Conservation (phyloP, 2,888 invertebrate species). For the Galeopsomyia nigrocyanea region DNA sequence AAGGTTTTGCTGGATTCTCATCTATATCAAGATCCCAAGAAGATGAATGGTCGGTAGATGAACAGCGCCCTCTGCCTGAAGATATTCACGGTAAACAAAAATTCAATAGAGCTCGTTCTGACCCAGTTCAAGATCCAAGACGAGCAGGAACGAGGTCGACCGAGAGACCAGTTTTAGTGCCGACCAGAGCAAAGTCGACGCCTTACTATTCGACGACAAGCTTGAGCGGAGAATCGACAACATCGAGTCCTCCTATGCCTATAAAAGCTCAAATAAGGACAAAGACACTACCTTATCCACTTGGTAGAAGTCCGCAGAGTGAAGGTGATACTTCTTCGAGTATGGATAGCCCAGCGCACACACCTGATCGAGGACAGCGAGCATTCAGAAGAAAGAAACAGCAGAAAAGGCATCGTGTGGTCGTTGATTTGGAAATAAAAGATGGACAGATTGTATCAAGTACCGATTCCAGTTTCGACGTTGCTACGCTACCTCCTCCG, state of each 20-base stretch:
- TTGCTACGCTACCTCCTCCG: slow-evolving; percentile 83
- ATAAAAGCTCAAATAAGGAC: slow-evolving; percentile 65
- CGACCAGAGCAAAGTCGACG: slow-evolving; percentile 64
- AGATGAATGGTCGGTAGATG: slow-evolving; percentile 63
- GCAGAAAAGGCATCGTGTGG: slow-evolving; percentile 65
- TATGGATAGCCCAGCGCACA: slow-evolving; percentile 67
- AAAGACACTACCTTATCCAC: slow-evolving; percentile 64
- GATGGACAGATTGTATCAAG: slow-evolving; percentile 69
- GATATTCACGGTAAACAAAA: slow-evolving; percentile 43
- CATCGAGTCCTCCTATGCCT: slow-evolving; percentile 67
- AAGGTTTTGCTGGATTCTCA: slow-evolving; percentile 61
- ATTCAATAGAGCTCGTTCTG: slow-evolving; percentile 58
- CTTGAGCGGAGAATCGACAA: slow-evolving; percentile 76
- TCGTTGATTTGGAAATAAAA: slow-evolving; percentile 66
- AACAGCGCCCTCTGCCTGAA: slow-evolving; percentile 50
- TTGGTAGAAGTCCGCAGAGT: slow-evolving; percentile 65
- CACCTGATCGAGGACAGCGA: slow-evolving; percentile 63
- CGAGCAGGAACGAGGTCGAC: slow-evolving; percentile 70
- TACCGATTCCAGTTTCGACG: slow-evolving; percentile 82
- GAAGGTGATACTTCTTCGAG: slow-evolving; percentile 68
- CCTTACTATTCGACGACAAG: slow-evolving; percentile 71
- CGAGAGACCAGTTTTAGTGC: slow-evolving; percentile 71
- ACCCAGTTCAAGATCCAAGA: slow-evolving; percentile 53
- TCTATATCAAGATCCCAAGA: slow-evolving; percentile 56
- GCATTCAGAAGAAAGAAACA: slow-evolving; percentile 65